Base-by-base conservation (phyloP, 2,888 invertebrate species). In the Amiota communis region DNA sequence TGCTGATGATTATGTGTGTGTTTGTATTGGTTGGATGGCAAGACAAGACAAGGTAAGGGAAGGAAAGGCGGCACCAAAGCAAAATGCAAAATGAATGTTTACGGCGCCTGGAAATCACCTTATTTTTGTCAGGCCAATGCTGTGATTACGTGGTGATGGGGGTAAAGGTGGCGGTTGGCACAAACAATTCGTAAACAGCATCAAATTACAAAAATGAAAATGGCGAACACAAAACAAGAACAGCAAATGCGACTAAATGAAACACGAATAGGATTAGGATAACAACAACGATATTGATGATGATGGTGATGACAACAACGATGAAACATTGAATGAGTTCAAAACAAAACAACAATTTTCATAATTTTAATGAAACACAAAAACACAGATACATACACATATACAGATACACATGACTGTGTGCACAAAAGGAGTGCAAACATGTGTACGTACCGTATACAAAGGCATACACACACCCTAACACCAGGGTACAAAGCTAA, bases 191-290 rank as follows among this genome's bases (percentile, higher is more conserved):
- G 36, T 46, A 76, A 78, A 78, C 82, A 80, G 23, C 87, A 87
- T 86, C 81, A 86, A 85, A 85, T 87, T 86, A 86, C 86, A 86
- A 85, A 86, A 85, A 87, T 87, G 83, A 87, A 87, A 87, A 88
- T 88, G 87, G 88, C 84, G 78, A 75, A 72, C 74, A 69, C 70
- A 75, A 76, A 74, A 73, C 46, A 64, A n/a, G 48, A 46, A 23
- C 12, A 72, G 23, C 9, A 61, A 70, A 61, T 68, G 49, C 56
- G 73, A 53, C 59, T 15, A 51, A 12, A 51, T 12, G 53, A 74
- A 76, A 74, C 73, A 78, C 53, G 53, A 51, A 51, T 3, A 51
- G 49, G 56, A 57, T 13, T 15, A 17, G 67, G 49, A 57, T 6
- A 49, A 64, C 49, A 61, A 70, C 13, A 20, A 36, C 47, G n/a